phyloP scores from a whole-genome alignment of 2,797 vertebrate genomes.

The Lithobates pipiens region DNA sequence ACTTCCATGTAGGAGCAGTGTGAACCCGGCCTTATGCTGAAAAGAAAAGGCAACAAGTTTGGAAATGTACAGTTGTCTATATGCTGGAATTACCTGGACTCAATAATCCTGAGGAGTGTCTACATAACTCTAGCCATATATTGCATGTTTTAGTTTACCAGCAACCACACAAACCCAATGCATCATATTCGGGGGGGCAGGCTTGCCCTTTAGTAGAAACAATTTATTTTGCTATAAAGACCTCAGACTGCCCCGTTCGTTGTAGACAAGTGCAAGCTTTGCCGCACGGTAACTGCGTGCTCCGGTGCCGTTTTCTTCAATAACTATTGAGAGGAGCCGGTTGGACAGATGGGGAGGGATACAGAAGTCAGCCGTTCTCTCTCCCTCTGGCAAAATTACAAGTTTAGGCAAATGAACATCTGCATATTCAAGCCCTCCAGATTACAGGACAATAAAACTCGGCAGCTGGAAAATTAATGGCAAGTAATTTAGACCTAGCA shows the following conservation, averaged over 20 bases:
- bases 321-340: conserved; percentile 31
- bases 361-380: conserved; percentile 24
- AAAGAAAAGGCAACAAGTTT: too few relatives aligned
- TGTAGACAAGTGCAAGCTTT: background rate
- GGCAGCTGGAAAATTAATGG: conserved; percentile 39
- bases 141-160: too few relatives aligned
- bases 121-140: too few relatives aligned
- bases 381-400: conserved; percentile 35
- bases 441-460: conserved; percentile 15
- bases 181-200: background rate
- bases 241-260: background rate
- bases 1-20: too few relatives aligned
- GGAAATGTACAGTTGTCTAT: too few relatives aligned
- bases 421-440: conserved; percentile 11
- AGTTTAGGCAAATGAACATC: conserved; percentile 36
- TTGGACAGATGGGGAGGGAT: conserved; percentile 40
- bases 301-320: conserved; percentile 24
- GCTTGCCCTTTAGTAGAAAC: background rate
- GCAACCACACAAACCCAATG: too few relatives aligned
- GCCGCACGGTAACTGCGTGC: background rate
- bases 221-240: background rate
- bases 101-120: too few relatives aligned
- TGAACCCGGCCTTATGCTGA: too few relatives aligned
- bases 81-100: too few relatives aligned
- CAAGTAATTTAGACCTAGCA: conserved; percentile 2